Base-by-base conservation (phyloP, 2,797 vertebrate species). In the Protonibea diacanthus region DNA sequence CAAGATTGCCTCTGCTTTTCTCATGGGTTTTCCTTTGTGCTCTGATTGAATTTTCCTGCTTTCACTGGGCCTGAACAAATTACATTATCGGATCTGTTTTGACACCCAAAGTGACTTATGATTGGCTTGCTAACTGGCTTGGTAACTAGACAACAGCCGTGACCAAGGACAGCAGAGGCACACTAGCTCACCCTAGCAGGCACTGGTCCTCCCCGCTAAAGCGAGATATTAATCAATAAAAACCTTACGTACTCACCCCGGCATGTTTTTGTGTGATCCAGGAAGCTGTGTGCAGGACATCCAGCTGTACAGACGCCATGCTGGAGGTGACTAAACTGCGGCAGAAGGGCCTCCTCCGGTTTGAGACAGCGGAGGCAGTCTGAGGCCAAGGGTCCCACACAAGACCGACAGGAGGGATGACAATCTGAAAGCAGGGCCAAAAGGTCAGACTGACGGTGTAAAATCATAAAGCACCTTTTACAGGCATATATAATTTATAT, bases 391-490 rank as follows among this genome's bases (percentile, higher is more conserved):
- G 96, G 96, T 5, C 98, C 98, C 2, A 95, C 6, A 18, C 98
- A 99, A 2, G 93, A 87, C 1, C 89, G 95, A 72, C 98, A 99
- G 42, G 97, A 96, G 0, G 92, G 89, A 49, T 98, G 96, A 25
- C 97, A 99, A 53, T 93, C 98, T 99, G 82, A 2, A 71, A 27
- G 33, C 61, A 3, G 20, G 2, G 52, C 66, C 53, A 64, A 1
- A 44, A 23, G 5, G 38, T 13, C 13, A 49, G 18, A 52, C 4
- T 17, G 11, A 14, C 29, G 48, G 20, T 3, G 12, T 15, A 0
- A 53, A 51, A 17, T 7, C 45, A 9, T 38, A 4, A 42, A 61
- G 10, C 14, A 17, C 13, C 9, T 27, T 49, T 55, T 23, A 20
- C 25, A 53, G 18, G 8, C 5, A 44, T 48, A 52, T 59, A 21